A percentile compares a stretch with the other conserved stretches of the same genome.
Conservation (phyloP, 2,797 vertebrate species). For the Amblyraja radiata region DNA sequence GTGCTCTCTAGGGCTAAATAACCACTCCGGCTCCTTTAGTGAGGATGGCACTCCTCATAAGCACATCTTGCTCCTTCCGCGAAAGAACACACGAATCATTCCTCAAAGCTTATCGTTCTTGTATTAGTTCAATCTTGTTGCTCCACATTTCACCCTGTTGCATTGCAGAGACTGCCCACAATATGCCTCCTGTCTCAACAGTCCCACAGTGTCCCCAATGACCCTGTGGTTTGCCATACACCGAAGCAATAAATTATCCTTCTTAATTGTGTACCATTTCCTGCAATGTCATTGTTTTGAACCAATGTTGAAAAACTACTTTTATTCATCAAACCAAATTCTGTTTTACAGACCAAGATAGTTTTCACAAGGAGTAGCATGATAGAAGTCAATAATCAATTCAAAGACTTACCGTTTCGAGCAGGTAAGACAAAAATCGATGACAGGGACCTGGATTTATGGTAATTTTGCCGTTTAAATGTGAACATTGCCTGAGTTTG, state of each 20-base stretch:
- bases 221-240: background rate
- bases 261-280: too few relatives aligned
- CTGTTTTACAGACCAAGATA: background rate
- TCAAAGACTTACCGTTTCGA: background rate
- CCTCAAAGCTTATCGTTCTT: background rate
- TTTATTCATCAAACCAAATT: background rate
- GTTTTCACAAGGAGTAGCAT: background rate
- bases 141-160: background rate
- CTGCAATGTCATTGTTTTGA: background rate
- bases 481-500: background rate
- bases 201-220: background rate
- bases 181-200: background rate
- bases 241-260: background rate
- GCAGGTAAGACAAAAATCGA: background rate
- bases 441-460: background rate
- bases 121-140: background rate
- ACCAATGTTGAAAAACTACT: background rate
- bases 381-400: slow-evolving; percentile 24
- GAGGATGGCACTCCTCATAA: too few relatives aligned
- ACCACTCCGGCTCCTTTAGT: too few relatives aligned
- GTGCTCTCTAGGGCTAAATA: too few relatives aligned
- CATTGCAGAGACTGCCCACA: background rate
- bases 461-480: background rate
- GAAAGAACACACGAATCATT: background rate
- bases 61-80: too few relatives aligned